Percentiles rank a stretch among this genome's conserved stretches.
phyloP scores from a whole-genome alignment of 2,113 vertebrate genomes.

The Phocoena phocoena region DNA sequence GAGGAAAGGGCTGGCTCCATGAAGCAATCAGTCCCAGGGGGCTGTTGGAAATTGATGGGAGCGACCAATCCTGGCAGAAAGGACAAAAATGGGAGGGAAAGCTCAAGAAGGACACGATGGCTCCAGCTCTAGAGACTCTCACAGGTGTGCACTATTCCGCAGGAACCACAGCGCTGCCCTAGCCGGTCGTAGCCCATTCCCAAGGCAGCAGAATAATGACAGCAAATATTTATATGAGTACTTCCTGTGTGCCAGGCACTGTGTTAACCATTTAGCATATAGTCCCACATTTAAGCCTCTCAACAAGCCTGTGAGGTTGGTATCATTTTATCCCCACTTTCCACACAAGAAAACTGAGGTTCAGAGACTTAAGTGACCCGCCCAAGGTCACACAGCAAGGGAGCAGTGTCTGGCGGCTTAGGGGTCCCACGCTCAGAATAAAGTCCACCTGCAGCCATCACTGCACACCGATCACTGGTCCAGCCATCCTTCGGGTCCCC shows the following conservation, averaged over 20 bases:
- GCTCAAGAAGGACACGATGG: fast-evolving
- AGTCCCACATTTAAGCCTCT: background rate
- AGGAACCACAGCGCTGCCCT: background rate
- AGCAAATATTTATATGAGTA: too few relatives aligned
- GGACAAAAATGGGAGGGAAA: background rate
- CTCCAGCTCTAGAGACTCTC: background rate
- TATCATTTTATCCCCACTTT: background rate
- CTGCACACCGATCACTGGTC: fast-evolving
- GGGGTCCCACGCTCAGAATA: fast-evolving
- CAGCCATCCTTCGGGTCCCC: background rate
- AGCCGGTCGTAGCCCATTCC: fast-evolving
- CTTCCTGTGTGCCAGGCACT: background rate
- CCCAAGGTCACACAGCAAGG: background rate
- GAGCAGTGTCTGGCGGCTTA: background rate
- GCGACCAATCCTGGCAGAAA: background rate
- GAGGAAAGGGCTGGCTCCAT: background rate
- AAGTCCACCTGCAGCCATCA: background rate
- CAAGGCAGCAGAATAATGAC: background rate
- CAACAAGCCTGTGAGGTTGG: background rate
- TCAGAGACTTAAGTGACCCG: background rate
- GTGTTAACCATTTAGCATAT: background rate
- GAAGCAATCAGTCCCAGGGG: fast-evolving
- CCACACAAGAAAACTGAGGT: background rate
- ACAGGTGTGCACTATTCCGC: fast-evolving
- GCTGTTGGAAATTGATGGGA: background rate